Conservation (phyloP, 1,140 invertebrate species). For the Lycorma delicatula region DNA sequence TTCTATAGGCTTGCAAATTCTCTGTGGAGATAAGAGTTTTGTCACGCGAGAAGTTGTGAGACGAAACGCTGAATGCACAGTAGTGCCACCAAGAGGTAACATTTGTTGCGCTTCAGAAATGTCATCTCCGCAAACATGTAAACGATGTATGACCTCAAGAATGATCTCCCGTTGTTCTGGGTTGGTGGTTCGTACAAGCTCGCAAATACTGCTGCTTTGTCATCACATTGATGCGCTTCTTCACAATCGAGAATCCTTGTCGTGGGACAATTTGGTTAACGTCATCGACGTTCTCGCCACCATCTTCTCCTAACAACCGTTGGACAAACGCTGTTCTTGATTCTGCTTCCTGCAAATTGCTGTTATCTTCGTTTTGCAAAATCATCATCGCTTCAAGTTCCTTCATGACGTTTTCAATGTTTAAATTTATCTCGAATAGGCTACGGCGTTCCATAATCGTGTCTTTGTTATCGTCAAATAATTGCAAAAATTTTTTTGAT, state of each 20-base stretch:
- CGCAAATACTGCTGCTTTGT: slow-evolving; percentile 10
- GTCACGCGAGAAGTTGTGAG: slow-evolving; percentile 2
- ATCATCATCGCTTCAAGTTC: slow-evolving; percentile 11
- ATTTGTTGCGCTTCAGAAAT: slow-evolving; percentile 28
- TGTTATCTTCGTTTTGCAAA: slow-evolving; percentile 27
- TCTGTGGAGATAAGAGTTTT: slow-evolving; percentile 5
- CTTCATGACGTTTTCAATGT: slow-evolving; percentile 31
- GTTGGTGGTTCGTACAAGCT: slow-evolving; percentile 9
- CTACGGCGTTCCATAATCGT: slow-evolving; percentile 31
- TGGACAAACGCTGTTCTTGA: slow-evolving; percentile 22
- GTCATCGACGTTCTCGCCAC: slow-evolving; percentile 22
- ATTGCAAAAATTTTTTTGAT: slow-evolving; percentile 33
- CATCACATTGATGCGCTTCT: slow-evolving; percentile 8
- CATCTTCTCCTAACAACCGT: slow-evolving; percentile 1
- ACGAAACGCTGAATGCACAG: slow-evolving; percentile 19
- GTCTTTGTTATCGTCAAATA: slow-evolving; percentile 33
- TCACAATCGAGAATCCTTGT: slow-evolving; percentile 6
- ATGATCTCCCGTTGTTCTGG: slow-evolving; percentile 11
- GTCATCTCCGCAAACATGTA: slow-evolving; percentile 2
- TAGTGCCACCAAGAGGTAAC: slow-evolving; percentile 17
- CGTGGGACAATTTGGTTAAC: neutral
- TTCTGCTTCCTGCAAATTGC: slow-evolving; percentile 23
- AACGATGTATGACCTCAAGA: slow-evolving; percentile 12
- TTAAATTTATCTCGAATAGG: slow-evolving; percentile 28
- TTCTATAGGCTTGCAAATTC: slow-evolving; percentile 11